Conservation (phyloP, 1,140 invertebrate species). For the Oncopeltus fasciatus region DNA sequence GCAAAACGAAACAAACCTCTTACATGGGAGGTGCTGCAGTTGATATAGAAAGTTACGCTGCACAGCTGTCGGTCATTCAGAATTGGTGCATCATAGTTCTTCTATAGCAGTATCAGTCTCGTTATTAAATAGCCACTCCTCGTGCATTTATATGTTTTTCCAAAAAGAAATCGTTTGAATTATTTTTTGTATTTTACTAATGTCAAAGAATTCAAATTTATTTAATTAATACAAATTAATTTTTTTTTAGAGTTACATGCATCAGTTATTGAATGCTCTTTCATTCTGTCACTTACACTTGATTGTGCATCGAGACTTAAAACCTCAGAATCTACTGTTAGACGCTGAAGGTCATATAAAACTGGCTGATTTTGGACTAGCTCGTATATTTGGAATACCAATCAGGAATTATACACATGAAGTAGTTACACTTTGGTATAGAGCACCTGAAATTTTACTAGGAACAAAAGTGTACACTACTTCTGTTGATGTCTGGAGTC, state of each 20-base stretch:
- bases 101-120: no score
- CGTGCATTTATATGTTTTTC: no score
- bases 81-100: no score
- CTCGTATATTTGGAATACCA: slow-evolving; percentile 67
- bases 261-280: slow-evolving; percentile 79
- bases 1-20: no score
- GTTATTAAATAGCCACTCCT: no score
- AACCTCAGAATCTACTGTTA: slow-evolving; percentile 81
- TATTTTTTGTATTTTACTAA: no score
- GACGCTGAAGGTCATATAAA: slow-evolving; percentile 68
- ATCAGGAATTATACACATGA: slow-evolving; percentile 80
- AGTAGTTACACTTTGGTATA: slow-evolving; percentile 93
- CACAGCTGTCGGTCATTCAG: no score
- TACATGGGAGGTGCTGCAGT: no score
- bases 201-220: not conserved
- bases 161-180: not conserved
- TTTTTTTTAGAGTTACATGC: slow-evolving; percentile 64
- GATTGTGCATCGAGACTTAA: slow-evolving; percentile 77
- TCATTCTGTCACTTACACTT: slow-evolving; percentile 82
- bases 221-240: not conserved
- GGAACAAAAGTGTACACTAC: slow-evolving; percentile 80
- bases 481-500: slow-evolving; percentile 86
- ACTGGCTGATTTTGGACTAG: slow-evolving; percentile 81
- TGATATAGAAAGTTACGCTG: no score
- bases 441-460: slow-evolving; percentile 86